Evolutionary conservation across 2,888 invertebrate species (phyloP).

Genomic region (Synergus itoensis): DNA sequence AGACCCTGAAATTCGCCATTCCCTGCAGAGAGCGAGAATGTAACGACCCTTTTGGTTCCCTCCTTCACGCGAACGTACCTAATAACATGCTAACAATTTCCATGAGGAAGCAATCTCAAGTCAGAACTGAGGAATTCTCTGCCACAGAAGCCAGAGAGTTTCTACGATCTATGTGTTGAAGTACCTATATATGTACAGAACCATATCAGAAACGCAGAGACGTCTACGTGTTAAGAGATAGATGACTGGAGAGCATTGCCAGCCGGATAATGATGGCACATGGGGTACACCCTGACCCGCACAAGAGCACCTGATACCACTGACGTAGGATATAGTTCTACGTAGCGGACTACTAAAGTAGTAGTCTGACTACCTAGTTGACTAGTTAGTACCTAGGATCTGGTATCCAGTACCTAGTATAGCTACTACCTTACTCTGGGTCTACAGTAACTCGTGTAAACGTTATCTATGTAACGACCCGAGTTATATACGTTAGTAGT

Average conservation of each 20-base stretch:
- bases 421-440: conserved; percentile 8
- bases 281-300: not conserved
- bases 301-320: conserved; percentile 37
- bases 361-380: conserved; percentile 15
- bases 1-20: conserved; percentile 33
- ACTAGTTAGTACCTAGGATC: conserved; percentile 26
- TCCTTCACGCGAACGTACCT: conserved; percentile 30
- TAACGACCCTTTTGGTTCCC: conserved; percentile 41
- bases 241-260: conserved; percentile 26
- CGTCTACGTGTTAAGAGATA: conserved; percentile 44
- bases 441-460: conserved; percentile 53
- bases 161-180: conserved; percentile 17
- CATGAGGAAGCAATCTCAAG: conserved; percentile 46
- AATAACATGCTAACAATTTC: conserved; percentile 43
- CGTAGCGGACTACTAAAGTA: not conserved
- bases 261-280: not conserved
- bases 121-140: conserved; percentile 19
- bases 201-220: conserved; percentile 7
- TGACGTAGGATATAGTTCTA: not conserved
- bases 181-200: not conserved
- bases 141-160: conserved; percentile 30
- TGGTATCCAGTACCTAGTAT: conserved; percentile 42
- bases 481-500: conserved; percentile 32
- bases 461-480: conserved; percentile 53
- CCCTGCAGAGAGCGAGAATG: conserved; percentile 34